Base-by-base conservation (phyloP, 2,113 vertebrate genomes). In the Cryptomyrus ogoouensis region DNA sequence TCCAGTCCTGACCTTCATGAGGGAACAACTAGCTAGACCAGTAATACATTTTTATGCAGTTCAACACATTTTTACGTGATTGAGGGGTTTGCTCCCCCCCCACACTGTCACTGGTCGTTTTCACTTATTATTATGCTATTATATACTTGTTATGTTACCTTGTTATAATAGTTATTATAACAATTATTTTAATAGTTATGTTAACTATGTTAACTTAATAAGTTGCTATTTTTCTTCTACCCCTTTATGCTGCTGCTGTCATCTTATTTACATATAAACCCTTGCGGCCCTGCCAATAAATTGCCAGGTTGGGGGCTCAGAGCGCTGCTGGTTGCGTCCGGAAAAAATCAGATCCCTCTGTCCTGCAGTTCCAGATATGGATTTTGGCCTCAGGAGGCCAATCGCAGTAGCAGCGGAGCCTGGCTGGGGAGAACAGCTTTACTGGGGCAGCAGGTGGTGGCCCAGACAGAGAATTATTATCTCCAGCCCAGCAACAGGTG, bases 401-500 rank as follows among this genome's bases (percentile, higher is more conserved):
- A 66, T 31, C 89, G 39, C 77, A 92, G 83, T 89, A 93, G 93
- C 89, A 89, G 89, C 70, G 19, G 50, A 53, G 15, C 24, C 70
- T 1, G 92, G 93, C 90, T 88, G 96, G 92, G 92, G 93, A 74
- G 50, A 5, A 53, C 94, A 95, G 93, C 93, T 96, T 0, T 27
- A 92, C 77, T 0, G 95, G 95, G 90, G 19, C 3, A 1, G 90
- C 84, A 83, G 0, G 92, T 93, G 84, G 95, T 95, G 90, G 91
- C 92, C 5, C 77, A 91, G 77, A 93, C 86, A 90, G 91, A 93
- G 44, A 89, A 91, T 89, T 91, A 93, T 3, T 91, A 93, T 8
- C 94, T 96, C 50, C 92, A 92, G 80, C 66, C 94, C 70, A 92
- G 93, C 46, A 95, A 96, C 94, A 95, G 94, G 95, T 96, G 94